A percentile compares a stretch with the other conserved stretches of the same genome.
Conservation (phyloP, 2,797 vertebrate species). For the Sphenodon punctatus region DNA sequence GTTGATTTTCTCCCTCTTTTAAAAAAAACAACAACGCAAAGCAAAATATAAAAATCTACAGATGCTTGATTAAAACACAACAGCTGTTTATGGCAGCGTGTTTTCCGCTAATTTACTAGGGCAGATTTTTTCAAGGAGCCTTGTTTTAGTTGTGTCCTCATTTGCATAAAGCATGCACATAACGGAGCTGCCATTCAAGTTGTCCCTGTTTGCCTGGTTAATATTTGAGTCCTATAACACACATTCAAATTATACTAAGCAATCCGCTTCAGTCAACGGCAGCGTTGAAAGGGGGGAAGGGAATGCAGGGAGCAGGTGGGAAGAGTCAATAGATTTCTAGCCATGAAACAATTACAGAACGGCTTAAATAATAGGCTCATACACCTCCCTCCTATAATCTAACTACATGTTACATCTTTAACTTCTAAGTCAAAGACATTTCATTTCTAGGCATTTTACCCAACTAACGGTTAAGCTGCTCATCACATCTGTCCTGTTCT, state of each 20-base stretch:
- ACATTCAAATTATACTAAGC: not conserved
- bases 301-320: no score
- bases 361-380: not conserved
- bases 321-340: not conserved
- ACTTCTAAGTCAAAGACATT: not conserved
- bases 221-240: not conserved
- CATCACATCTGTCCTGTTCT: slow-evolving; percentile 49
- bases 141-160: slow-evolving; percentile 60
- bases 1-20: slow-evolving; percentile 62
- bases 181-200: slow-evolving; percentile 18
- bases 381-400: not conserved
- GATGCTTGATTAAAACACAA: slow-evolving; percentile 77
- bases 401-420: not conserved
- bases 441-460: not conserved
- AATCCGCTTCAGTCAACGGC: not conserved
- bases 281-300: no score
- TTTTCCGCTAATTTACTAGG: slow-evolving; percentile 76
- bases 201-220: not conserved
- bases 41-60: slow-evolving; percentile 67
- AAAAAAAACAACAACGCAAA: no score
- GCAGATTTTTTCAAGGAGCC: slow-evolving; percentile 72
- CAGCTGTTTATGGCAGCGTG: slow-evolving; percentile 75
- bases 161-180: slow-evolving; percentile 66
- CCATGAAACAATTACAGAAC: not conserved
- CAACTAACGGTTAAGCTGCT: slow-evolving; percentile 41